A percentile compares a stretch with the other conserved stretches of the same genome.
Conservation (phyloP, 2,888 invertebrate genomes). For the Quadroppia sp. region DNA sequence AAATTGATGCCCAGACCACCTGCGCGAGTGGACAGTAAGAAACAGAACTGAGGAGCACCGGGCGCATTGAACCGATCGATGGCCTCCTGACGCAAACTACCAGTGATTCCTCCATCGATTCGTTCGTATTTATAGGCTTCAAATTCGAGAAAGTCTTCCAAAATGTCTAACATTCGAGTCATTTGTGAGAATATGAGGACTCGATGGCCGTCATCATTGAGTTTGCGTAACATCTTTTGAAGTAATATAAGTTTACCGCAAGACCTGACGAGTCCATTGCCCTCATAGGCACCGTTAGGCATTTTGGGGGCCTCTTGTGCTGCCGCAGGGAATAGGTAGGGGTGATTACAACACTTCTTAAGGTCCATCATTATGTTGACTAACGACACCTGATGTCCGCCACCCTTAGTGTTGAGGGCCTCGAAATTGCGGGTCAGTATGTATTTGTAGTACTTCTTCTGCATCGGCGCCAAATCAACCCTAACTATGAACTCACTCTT, state of each 20-base stretch:
- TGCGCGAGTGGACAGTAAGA: conserved; percentile 91
- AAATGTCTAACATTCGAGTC: conserved; percentile 98
- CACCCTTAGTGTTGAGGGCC: conserved; percentile 91
- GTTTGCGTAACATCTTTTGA: conserved; percentile 82
- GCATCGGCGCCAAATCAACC: conserved; percentile 95
- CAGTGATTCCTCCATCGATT: conserved; percentile 98
- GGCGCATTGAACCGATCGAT: conserved; percentile 98
- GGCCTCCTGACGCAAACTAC: conserved; percentile 89
- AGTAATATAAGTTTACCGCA: conserved; percentile 91
- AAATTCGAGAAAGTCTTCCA: conserved; percentile 98
- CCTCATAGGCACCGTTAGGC: conserved; percentile 88
- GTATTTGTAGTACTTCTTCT: conserved; percentile 99
- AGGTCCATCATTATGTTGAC: conserved; percentile 99
- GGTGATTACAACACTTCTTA: conserved; percentile 99
- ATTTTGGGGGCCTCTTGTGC: conserved; percentile 76
- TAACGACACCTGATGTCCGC: conserved; percentile 86
- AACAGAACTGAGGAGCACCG: conserved; percentile 87
- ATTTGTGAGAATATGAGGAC: conserved; percentile 98
- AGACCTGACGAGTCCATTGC: conserved; percentile 80
- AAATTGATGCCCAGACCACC: conserved; percentile 98
- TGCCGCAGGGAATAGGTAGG: conserved; percentile 95
- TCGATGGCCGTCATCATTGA: conserved; percentile 87
- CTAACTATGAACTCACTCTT: conserved; percentile 99
- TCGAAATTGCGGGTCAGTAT: conserved; percentile 97
- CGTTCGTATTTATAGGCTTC: conserved; percentile 97